Conservation (phyloP, 2,888 invertebrate genomes). For the Microchrysa polita region DNA sequence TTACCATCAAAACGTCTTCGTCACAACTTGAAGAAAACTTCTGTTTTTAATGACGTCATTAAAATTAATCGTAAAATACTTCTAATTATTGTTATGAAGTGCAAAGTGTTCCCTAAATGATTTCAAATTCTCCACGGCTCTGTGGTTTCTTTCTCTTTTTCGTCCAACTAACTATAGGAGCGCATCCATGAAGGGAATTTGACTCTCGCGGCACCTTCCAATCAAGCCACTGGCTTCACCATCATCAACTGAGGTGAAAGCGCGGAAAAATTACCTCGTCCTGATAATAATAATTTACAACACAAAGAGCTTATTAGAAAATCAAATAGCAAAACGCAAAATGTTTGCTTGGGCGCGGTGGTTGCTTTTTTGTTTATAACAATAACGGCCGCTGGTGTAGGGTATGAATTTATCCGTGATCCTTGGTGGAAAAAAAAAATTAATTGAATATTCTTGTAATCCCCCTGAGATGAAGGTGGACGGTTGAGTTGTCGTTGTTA, state of each 20-base stretch:
- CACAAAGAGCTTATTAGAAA: constrained; percentile 46
- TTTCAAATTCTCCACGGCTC: neutral
- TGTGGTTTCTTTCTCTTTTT: neutral
- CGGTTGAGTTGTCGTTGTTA: neutral
- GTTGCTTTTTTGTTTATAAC: too few species aligned
- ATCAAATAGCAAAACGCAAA: constrained; percentile 26
- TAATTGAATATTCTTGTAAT: constrained; percentile 49
- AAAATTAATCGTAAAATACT: constrained; percentile 51
- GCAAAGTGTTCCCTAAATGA: constrained; percentile 45
- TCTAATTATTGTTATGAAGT: constrained; percentile 51
- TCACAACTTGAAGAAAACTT: constrained; percentile 47
- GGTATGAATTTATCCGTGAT: neutral
- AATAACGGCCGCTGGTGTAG: too few species aligned
- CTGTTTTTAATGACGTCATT: constrained; percentile 51
- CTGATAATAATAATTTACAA: constrained; percentile 47
- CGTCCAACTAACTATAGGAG: too few species aligned
- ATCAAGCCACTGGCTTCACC: too few species aligned
- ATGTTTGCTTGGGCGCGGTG: constrained; percentile 15
- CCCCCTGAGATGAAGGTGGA: constrained; percentile 6
- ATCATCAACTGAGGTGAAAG: too few species aligned
- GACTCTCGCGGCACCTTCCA: too few species aligned
- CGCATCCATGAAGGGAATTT: neutral
- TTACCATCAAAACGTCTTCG: constrained; percentile 12
- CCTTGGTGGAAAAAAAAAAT: constrained; percentile 37
- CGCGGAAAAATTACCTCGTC: neutral